Conservation (phyloP, 2,113 vertebrate species). For the Aix galericulata region DNA sequence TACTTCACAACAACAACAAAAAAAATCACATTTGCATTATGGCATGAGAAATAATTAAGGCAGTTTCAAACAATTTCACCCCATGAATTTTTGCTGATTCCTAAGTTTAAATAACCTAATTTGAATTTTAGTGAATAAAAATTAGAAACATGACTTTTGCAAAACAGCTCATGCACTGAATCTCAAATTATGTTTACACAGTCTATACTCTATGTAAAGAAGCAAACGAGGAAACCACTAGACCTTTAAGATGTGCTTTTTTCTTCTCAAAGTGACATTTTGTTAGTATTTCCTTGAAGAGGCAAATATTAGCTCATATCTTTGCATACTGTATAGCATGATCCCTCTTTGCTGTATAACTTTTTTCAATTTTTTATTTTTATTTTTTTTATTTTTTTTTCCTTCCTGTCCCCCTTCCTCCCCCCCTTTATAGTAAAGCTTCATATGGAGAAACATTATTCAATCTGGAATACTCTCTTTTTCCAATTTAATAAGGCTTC, state of each 20-base stretch:
- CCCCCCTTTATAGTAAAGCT: not conserved
- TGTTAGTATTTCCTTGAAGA: slow-evolving; percentile 52
- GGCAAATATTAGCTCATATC: slow-evolving; percentile 56
- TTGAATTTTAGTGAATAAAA: slow-evolving; percentile 46
- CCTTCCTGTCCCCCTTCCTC: not conserved
- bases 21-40: slow-evolving; percentile 27
- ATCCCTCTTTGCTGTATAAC: slow-evolving; percentile 11
- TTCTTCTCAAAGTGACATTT: slow-evolving; percentile 68
- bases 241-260: slow-evolving; percentile 63
- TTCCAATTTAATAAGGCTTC: not conserved
- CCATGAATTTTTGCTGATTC: slow-evolving; percentile 14
- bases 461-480: not conserved
- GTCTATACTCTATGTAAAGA: slow-evolving; percentile 50
- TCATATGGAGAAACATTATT: not conserved
- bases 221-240: slow-evolving; percentile 58
- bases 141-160: slow-evolving; percentile 13
- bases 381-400: not conserved
- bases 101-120: slow-evolving; percentile 43
- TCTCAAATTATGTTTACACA: slow-evolving; percentile 52
- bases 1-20: slow-evolving; percentile 1
- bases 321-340: slow-evolving; percentile 18
- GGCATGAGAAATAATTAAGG: slow-evolving; percentile 50
- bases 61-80: slow-evolving; percentile 39
- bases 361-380: not conserved
- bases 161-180: slow-evolving; percentile 45